Base-by-base conservation (phyloP, 1,140 invertebrate genomes). In the Drosophila bipectinata region DNA sequence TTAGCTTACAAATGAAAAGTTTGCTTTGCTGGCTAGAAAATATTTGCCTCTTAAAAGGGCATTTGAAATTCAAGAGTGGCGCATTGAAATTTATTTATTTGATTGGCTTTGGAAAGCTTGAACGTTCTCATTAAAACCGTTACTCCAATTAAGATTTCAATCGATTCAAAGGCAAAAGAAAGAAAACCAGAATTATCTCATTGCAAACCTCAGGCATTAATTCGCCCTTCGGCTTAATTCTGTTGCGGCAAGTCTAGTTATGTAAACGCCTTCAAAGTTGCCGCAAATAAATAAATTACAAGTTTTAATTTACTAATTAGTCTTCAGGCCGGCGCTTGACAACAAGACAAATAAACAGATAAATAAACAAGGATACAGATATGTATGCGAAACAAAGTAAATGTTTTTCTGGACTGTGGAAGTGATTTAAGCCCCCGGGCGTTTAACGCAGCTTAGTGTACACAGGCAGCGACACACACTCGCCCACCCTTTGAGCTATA, bases 221-320 rank as follows among this genome's bases (percentile, higher is more conserved):
- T 15, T 14, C 41, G 21, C 7, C 44, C 44, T 24, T 12, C 2
- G 63, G 44, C 67, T 39, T 69, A 4, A 37, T 14, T 57, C 28
- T 21, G 18, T 52, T 67, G 58, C 10, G 44, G 52, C 30, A 69
- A 69, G 68, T 68, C 63, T 14, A 57, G 44, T 69, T 57, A 69
- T 18, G 26, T 32, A 69, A 69, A 57, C 21, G 52, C 41, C 32
- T 34, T 57, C 51, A 69, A 69, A 69, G 51, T 57, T 71, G 18
- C 53, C 51, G 14, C 67, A 71, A 71, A 69, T 69, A 69, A 69
- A 69, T 69, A 69, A 69, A 69, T 69, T 71, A 71, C 67, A 57
- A 57, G 44, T 71, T 71, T 71, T 71, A 71, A 71, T 71, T 71
- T 71, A 53, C 67, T 71, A 71, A 71, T 71, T 71, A 71, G 63